Percentiles rank a stretch among this genome's conserved stretches.
These are phyloP conservation scores for Abrostola tripartita DNA, from an alignment of 2,888 invertebrate species.

Conservation along the genomic window DNA sequence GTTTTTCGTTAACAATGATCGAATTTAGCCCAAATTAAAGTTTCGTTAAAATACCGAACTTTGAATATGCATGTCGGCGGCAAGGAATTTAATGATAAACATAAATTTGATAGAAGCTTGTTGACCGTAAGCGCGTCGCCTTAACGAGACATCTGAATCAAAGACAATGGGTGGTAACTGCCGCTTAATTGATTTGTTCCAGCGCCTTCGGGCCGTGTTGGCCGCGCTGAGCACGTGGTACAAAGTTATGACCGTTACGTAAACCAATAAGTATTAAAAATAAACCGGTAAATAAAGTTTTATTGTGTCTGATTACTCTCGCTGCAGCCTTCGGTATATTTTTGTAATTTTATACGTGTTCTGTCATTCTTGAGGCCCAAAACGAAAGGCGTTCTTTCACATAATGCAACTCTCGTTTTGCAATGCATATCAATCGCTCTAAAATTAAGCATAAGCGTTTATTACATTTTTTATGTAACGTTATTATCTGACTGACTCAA, in stretches of 20 bases:
- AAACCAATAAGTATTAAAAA: constrained; percentile 49
- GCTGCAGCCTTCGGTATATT: constrained; percentile 44
- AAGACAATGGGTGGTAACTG: constrained; percentile 78
- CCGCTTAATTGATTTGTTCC: constrained; percentile 75
- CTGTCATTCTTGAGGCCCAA: constrained; percentile 39
- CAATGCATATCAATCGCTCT: constrained; percentile 42
- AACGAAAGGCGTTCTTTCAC: constrained; percentile 47
- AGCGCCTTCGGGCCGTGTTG: constrained; percentile 36
- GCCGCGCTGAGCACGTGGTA: constrained; percentile 43
- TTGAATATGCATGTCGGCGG: constrained; percentile 63
- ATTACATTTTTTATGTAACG: constrained; percentile 48
- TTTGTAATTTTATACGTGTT: constrained; percentile 47
- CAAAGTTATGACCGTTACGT: constrained; percentile 46
- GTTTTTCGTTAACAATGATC: constrained; percentile 71
- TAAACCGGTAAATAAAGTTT: constrained; percentile 43
- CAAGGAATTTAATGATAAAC: constrained; percentile 75
- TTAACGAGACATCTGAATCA: constrained; percentile 81
- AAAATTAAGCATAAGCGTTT: constrained; percentile 38
- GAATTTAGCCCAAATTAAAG: constrained; percentile 75
- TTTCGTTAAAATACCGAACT: constrained; percentile 79
- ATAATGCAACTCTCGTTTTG: constrained; percentile 41
- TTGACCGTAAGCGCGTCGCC: constrained; percentile 62
- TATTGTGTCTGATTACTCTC: constrained; percentile 45
- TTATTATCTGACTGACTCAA: constrained; percentile 47
- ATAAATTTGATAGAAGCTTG: constrained; percentile 77